Evolutionary conservation across 2,113 vertebrate genomes (phyloP).

Genomic region (Erinaceus europaeus): DNA sequence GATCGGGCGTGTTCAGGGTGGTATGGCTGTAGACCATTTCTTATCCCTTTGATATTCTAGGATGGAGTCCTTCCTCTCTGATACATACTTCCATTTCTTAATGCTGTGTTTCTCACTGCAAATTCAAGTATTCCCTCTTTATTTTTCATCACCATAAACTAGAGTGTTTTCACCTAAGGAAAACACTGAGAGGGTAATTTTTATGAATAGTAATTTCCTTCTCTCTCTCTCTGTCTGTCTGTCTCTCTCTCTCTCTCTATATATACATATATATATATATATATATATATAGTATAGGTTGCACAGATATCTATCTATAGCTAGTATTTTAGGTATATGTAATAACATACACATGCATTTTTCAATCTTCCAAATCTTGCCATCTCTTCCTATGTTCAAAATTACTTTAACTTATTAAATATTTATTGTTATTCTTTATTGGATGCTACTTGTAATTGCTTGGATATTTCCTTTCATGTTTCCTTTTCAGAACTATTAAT

Average conservation of each 20-base stretch:
- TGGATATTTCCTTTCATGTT: slow-evolving; percentile 13
- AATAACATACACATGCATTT: background rate
- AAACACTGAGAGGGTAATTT: background rate
- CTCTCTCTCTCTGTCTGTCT: background rate
- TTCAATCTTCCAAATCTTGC: background rate
- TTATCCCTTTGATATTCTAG: background rate
- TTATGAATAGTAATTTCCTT: background rate
- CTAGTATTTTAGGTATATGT: too few relatives aligned
- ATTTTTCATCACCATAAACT: background rate
- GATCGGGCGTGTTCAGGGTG: too few relatives aligned
- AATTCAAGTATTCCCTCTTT: background rate
- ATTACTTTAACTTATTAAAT: slow-evolving; percentile 34
- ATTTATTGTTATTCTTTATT: slow-evolving; percentile 40
- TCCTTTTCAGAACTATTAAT: slow-evolving; percentile 40
- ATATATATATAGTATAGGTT: too few relatives aligned
- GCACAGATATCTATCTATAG: too few relatives aligned
- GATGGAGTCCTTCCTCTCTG: background rate
- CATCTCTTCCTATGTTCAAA: background rate
- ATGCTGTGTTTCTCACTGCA: background rate
- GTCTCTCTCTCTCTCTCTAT: background rate
- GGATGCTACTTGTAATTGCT: slow-evolving; percentile 2
- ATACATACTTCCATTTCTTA: background rate
- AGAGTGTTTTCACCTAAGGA: background rate
- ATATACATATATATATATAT: background rate
- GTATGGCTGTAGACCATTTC: too few relatives aligned